Percentiles rank a stretch among this genome's conserved stretches.
Conservation (phyloP, 2,797 vertebrate genomes). For the Agapornis canus region DNA sequence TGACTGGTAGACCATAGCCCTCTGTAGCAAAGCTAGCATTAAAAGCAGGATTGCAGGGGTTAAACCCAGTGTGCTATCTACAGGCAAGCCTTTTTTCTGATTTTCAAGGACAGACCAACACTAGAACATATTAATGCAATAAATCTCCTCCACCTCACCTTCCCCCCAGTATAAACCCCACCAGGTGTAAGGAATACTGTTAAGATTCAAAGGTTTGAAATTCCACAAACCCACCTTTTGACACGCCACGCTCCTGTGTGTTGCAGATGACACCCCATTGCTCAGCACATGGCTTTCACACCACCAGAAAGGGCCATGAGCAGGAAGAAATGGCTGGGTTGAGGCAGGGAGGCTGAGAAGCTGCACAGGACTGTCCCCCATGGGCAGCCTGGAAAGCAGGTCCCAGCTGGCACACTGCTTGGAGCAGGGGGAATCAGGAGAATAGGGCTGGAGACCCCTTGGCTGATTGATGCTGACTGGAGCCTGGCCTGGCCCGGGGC, state of each 20-base stretch:
- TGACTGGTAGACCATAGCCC: background rate
- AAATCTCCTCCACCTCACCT: background rate
- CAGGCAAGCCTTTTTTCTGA: background rate
- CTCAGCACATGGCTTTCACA: background rate
- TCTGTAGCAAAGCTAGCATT: background rate
- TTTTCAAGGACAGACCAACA: background rate
- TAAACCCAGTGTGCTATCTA: background rate
- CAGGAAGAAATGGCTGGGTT: fast-evolving
- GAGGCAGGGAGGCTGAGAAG: background rate
- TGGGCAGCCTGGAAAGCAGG: background rate
- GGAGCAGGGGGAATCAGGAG: background rate
- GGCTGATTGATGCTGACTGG: conserved; percentile 25
- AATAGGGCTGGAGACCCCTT: background rate
- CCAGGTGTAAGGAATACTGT: background rate
- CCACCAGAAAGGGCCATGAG: fast-evolving
- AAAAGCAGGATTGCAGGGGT: background rate
- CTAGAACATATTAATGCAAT: background rate
- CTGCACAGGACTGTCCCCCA: fast-evolving
- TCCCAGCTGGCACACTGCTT: fast-evolving
- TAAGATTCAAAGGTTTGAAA: background rate
- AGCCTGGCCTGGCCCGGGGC: background rate
- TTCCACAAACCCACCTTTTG: background rate
- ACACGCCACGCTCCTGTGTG: fast-evolving
- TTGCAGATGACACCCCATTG: background rate
- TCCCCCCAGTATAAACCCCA: background rate